Base-by-base conservation (phyloP, 2,797 vertebrate genomes). In the Poeciliopsis turneri region DNA sequence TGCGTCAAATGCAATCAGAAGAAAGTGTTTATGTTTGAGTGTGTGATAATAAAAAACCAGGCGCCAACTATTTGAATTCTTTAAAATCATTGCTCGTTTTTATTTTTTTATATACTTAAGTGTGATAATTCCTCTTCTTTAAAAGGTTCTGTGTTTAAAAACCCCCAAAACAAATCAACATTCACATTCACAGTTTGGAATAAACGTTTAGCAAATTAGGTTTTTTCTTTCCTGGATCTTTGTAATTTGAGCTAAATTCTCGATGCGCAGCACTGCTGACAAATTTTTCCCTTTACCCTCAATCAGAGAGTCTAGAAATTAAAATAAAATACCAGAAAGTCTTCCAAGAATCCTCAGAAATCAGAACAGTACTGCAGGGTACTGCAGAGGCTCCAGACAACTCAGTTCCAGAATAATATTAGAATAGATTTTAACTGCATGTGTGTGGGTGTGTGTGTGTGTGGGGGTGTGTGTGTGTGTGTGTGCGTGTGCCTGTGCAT, bases 351-450 rank as follows among this genome's bases (percentile, higher is more conserved):
- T 43, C 66, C 23, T 43, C 66, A 69, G 66, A 43, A 69, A 25
- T 43, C 20, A 41, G 23, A n/a, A n/a, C 23, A 39, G 4, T 39
- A 68, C 36, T 12, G n/a, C n/a, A n/a, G n/a, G 78, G 75, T 66
- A 74, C 77, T 53, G 75, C 76, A 75, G 51, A 79, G 74, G 53
- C 66, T 88, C 87, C 77, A 90, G n/a, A 86, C 43, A 80, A 49
- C 47, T 72, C 72, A 69, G 74, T 76, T 87, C 23, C 55, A 75
- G 41, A 55, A 55, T 84, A 81, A 61, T 86, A 84, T 79, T 78
- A 82, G 47, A 82, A 81, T 30, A 66, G 76, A 85, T 88, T 66
- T 76, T 55, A 28, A 28, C 68, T 45, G 25, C 25, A 28, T 70
- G 74, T 66, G 39, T 71, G 43, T 74, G 74, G 70, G n/a, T 71